phyloP scores from a whole-genome alignment of 2,113 vertebrate species.

The Calidris pygmaea region DNA sequence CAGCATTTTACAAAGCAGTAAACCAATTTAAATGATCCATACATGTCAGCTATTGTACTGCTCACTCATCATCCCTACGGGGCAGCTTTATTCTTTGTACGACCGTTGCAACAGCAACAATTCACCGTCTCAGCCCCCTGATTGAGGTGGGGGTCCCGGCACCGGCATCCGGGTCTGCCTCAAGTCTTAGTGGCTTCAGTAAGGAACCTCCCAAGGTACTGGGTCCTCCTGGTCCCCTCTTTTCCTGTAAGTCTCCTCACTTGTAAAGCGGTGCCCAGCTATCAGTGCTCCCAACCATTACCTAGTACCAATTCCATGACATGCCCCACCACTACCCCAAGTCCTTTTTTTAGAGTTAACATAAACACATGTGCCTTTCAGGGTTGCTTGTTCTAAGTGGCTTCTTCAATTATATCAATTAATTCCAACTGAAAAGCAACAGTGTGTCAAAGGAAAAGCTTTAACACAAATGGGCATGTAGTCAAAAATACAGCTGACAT shows the following conservation, averaged over 20 bases:
- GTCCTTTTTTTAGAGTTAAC: background rate
- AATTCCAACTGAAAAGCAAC: constrained; percentile 15
- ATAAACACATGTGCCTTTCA: background rate
- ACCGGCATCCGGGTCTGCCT: background rate
- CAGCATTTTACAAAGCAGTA: constrained; percentile 23
- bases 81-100: background rate
- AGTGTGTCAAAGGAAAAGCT: background rate
- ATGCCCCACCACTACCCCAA: background rate
- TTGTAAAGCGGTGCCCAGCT: rapidly evolving
- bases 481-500: background rate
- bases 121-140: background rate
- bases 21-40: constrained; percentile 51
- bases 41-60: background rate
- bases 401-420: background rate
- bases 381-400: background rate
- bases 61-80: background rate
- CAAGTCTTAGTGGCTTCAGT: background rate
- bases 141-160: rapidly evolving
- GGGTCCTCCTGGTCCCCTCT: background rate
- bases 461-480: background rate
- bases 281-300: background rate
- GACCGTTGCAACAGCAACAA: background rate
- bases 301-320: background rate
- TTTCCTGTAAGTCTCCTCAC: background rate
- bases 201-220: background rate